Base-by-base conservation (phyloP, 2,888 invertebrate genomes). In the Patella pellucida region DNA sequence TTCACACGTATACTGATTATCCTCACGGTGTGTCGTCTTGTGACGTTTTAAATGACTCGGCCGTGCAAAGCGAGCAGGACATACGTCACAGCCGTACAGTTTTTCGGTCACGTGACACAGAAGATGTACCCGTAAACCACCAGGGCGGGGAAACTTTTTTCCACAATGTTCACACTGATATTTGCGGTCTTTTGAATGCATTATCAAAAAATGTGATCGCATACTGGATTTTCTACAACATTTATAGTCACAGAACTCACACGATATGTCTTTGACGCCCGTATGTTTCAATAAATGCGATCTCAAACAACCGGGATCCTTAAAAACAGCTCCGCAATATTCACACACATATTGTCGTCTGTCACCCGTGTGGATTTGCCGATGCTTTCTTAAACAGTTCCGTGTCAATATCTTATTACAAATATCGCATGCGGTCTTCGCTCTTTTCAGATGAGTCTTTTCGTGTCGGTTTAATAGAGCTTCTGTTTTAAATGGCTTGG, bases 131-230 rank as follows among this genome's bases (percentile, higher is more conserved):
- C 23, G 19, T 14, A 62, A 62, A 62, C 62, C 19, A 12, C 62
- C 62, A 62, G 19, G 19, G 11, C 62, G 19, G 11, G 62, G 23
- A 62, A 62, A 62, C 23, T 23, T 19, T 62, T 19, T 23, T 62
- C 62, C 62, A 14, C 62, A 62, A 62, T 62, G 19, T 11, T 62
- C 62, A 62, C 62, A 62, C 12, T 62, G 62, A 23, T 62, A 62
- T 62, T 62, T 62, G 11, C 23, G 19, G 19, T 62, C 62, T 23
- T 62, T 62, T 3, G 62, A 23, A 62, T 62, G 62, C 11, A 19
- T 11, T 11, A 62, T 14, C 23, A 62, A 23, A 41, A 41, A 41
- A 23, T 62, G 62, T 12, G 19, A 11, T 14, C 23, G 19, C 23
- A 62, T 19, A 14, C 19, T 62, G 19, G 19, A 23, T 4, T 23